Percentiles rank a stretch among this genome's conserved stretches.
phyloP scores from a whole-genome alignment of 2,797 vertebrate genomes.

The Pogoniulus pusillus region DNA sequence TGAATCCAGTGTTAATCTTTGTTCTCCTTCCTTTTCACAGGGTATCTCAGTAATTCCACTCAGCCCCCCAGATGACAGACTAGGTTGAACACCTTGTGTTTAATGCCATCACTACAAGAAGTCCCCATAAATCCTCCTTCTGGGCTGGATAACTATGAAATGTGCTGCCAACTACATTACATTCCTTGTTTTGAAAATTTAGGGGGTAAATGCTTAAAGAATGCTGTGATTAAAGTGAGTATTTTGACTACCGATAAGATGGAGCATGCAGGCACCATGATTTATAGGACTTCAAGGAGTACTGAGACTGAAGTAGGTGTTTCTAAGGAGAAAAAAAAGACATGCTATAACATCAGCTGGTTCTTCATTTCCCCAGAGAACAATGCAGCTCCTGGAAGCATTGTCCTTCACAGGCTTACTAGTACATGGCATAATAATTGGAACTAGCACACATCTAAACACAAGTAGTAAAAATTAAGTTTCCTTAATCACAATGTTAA shows the following conservation, averaged over 20 bases:
- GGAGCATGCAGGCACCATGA: background rate
- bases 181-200: slow-evolving; percentile 10
- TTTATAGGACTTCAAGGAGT: background rate
- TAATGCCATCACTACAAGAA: background rate
- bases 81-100: background rate
- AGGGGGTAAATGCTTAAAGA: background rate
- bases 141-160: background rate
- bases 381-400: background rate
- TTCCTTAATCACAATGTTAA: background rate
- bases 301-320: background rate
- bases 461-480: background rate
- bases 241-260: background rate
- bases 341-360: background rate
- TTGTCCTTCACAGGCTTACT: background rate
- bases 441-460: background rate
- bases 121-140: background rate
- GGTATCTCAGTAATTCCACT: slow-evolving; percentile 17
- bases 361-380: background rate
- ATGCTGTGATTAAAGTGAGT: slow-evolving; percentile 6
- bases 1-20: background rate
- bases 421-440: background rate
- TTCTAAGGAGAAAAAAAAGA: background rate
- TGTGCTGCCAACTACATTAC: background rate
- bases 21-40: background rate
- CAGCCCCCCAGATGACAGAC: background rate